Evolutionary conservation across 2,113 vertebrate species (phyloP), one percentile per base, ranked within the genome.

Genomic region (Furnarius figulus): DNA sequence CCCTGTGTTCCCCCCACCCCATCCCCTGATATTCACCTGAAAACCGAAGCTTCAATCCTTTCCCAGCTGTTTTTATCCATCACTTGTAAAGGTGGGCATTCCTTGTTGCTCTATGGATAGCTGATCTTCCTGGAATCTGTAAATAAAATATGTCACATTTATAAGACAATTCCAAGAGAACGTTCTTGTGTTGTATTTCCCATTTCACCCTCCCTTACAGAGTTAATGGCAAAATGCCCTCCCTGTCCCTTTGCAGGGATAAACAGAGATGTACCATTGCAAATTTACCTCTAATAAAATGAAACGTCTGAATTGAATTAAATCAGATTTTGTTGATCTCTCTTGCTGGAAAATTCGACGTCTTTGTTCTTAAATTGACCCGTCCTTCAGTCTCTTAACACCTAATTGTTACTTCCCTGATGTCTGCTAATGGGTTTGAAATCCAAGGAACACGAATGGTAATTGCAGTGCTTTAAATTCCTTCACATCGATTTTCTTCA

Each of bases 301-400:
- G 33, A 93, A 93, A 77, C 9, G 46, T 78, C 74, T 74, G 71
- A 74, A 78, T 47, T 85, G 46, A 90, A 86, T 85, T 90, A 78
- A 94, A 94, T 67, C 47, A 89, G 63, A 74, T 71, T 73, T 59
- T 71, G 70, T 50, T 88, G 88, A 82, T 95, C 56, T 24, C 81
- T 78, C 92, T 84, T 56, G 61, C 84, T 76, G 70, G 15, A 85
- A 87, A 93, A 85, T 92, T 92, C 84, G 92, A 61, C 77, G 35
- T 47, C 28, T 72, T 95, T 84, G 86, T 89, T 82, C 84, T 81
- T 78, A 92, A 95, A 90, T 95, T 90, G 93, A 86, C 91, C 56
- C 44, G 63, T 68, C 42, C 86, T 92, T 93, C 85, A 55, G 62
- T 74, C 86, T 89, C 65, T 82, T 78, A 79, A 73, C 53, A 68